Evolutionary conservation across 2,113 vertebrate species (phyloP).

Genomic region (Leucopsar rothschildi): DNA sequence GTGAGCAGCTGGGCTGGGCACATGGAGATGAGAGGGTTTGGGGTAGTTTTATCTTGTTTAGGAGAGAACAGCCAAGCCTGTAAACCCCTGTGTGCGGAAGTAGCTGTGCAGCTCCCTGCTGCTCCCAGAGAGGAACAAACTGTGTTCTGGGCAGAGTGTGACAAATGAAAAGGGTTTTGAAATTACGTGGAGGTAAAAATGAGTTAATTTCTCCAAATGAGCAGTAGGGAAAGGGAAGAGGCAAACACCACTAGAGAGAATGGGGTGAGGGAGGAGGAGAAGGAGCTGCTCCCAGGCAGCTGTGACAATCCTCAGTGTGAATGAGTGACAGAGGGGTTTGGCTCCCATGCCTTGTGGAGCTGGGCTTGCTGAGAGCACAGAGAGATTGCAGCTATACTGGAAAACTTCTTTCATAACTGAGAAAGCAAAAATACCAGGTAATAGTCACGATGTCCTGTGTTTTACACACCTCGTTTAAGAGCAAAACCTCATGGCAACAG

Average conservation of each 20-base stretch:
- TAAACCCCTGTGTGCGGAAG: background rate
- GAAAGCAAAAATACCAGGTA: background rate
- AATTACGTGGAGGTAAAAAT: background rate
- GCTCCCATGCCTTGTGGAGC: background rate
- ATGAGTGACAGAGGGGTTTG: background rate
- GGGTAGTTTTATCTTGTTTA: background rate
- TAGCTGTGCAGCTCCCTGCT: background rate
- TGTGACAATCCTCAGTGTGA: background rate
- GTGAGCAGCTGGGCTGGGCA: background rate
- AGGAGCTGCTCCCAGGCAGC: background rate
- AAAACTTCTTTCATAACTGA: background rate
- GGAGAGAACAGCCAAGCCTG: background rate
- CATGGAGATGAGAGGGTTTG: rapidly evolving
- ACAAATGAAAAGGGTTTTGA: background rate
- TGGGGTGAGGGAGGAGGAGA: background rate
- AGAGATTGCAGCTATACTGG: background rate
- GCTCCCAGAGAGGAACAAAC: background rate
- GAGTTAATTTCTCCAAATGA: background rate
- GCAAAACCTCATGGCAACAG: background rate
- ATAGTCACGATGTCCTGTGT: background rate
- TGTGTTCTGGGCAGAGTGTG: background rate
- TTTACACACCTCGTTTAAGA: background rate
- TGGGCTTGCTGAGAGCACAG: background rate
- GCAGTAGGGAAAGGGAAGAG: background rate
- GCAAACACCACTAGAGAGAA: background rate